These are phyloP conservation scores for Steinernema khuongi DNA, from an alignment of 1,140 invertebrate species.

Conservation along the genomic window DNA sequence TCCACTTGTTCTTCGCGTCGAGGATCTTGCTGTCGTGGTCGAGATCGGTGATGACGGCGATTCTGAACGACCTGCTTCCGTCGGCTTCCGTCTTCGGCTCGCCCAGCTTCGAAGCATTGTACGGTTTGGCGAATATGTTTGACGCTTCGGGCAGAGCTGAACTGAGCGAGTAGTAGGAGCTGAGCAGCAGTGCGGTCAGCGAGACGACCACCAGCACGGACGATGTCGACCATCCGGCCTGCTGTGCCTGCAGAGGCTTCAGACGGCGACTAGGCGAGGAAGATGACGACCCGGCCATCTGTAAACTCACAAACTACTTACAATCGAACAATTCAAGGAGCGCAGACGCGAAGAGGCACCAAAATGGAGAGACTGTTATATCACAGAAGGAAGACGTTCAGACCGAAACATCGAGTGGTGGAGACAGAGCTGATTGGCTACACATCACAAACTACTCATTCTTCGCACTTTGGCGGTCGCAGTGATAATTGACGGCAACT, in stretches of 20 bases:
- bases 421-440: neutral
- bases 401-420: neutral
- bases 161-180: neutral
- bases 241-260: neutral
- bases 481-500: neutral
- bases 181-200: neutral
- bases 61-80: conserved; percentile 17
- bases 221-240: neutral
- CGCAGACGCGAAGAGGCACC: neutral
- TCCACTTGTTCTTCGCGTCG: conserved; percentile 31
- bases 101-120: neutral
- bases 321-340: too few relatives aligned
- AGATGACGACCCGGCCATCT: neutral
- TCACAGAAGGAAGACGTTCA: neutral
- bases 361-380: neutral
- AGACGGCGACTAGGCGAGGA: neutral
- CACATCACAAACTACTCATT: neutral
- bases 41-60: conserved; percentile 33
- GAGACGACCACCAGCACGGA: neutral
- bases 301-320: neutral
- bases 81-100: neutral
- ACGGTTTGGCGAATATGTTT: conserved; percentile 3
- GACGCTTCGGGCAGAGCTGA: neutral
- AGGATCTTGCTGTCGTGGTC: conserved; percentile 34
- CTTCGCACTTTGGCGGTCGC: neutral